Conservation (phyloP, 2,797 vertebrate species). For the Onychomys leucogaster region DNA sequence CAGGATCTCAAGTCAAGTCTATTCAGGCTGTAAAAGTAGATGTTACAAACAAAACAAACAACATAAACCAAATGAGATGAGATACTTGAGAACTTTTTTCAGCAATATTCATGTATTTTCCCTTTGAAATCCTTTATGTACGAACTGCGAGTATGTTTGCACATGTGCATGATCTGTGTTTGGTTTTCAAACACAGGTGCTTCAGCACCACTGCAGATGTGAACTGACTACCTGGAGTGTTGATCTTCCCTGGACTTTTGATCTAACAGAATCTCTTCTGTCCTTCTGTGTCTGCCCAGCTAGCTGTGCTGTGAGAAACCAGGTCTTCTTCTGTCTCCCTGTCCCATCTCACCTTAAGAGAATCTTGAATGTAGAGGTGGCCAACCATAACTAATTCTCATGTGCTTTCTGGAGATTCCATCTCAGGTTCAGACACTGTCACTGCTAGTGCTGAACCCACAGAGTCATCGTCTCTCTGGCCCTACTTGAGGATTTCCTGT, state of each 20-base stretch:
- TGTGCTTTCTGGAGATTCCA: neutral
- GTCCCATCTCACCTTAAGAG: neutral
- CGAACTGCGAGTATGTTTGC: neutral
- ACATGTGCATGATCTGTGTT: neutral
- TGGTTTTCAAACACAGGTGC: neutral
- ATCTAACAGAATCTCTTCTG: neutral
- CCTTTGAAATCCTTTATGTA: too few species aligned
- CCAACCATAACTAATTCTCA: neutral
- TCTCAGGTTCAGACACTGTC: neutral
- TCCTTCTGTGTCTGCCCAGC: neutral
- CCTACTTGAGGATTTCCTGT: neutral
- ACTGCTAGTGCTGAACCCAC: neutral
- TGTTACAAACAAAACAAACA: neutral
- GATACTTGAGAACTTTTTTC: neutral
- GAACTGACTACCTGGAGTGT: fast-evolving
- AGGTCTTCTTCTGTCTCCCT: neutral
- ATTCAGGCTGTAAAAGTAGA: neutral
- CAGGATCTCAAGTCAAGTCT: neutral
- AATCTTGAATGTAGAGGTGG: neutral
- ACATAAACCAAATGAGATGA: neutral
- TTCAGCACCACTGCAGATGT: neutral
- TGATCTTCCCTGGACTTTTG: neutral
- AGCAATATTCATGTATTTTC: neutral
- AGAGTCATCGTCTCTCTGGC: neutral
- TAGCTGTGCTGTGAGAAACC: neutral